Conservation (phyloP, 2,113 vertebrate species). For the Gobiocypris rarus region DNA sequence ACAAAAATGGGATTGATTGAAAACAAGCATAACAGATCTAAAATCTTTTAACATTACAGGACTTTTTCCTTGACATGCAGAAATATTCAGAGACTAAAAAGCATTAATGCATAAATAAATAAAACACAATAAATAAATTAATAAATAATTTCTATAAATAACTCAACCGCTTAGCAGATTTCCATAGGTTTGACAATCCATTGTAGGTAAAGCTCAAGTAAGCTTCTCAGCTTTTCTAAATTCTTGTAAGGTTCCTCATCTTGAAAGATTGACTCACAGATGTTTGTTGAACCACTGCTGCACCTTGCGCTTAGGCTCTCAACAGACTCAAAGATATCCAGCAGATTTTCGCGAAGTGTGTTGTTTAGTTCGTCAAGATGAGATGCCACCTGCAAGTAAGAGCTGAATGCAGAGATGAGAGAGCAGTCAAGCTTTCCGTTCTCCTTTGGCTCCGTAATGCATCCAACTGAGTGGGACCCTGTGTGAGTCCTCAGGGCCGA, state of each 20-base stretch:
- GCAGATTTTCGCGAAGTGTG: neutral
- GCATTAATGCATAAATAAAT: neutral
- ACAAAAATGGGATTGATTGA: neutral
- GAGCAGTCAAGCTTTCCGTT: neutral
- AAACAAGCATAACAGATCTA: constrained; percentile 7
- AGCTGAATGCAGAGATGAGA: neutral
- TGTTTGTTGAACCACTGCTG: rapidly evolving
- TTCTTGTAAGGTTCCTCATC: neutral
- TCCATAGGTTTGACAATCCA: neutral
- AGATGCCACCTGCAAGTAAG: neutral
- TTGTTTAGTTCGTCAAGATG: neutral
- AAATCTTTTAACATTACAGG: neutral
- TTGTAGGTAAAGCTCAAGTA: neutral
- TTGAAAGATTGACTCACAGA: neutral
- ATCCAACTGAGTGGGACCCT: neutral
- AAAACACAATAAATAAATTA: neutral
- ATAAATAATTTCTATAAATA: constrained; percentile 26
- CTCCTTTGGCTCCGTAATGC: neutral
- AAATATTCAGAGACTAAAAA: neutral
- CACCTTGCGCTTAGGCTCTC: rapidly evolving
- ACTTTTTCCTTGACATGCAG: neutral
- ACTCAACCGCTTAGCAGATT: neutral
- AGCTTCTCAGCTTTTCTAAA: constrained; percentile 1
- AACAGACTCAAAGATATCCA: neutral
- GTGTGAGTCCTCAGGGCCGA: rapidly evolving